phyloP scores from a whole-genome alignment of 2,113 vertebrate genomes.

The Lophius piscatorius region DNA sequence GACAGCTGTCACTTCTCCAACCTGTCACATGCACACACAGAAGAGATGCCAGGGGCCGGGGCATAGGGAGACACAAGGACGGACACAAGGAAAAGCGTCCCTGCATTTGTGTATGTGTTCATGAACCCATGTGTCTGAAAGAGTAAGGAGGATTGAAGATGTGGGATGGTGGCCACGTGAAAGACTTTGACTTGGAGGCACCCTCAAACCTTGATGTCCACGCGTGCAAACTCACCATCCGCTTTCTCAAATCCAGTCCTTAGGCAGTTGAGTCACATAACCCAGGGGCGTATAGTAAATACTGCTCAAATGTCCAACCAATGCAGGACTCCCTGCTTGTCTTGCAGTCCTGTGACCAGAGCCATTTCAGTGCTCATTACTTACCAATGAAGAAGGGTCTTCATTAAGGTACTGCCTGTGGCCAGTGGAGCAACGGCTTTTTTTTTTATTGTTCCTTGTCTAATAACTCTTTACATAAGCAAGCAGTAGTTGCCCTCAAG shows the following conservation, averaged over 20 bases:
- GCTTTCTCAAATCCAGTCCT: slow-evolving; percentile 59
- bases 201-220: slow-evolving; percentile 59
- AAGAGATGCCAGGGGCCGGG: slow-evolving; percentile 70
- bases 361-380: slow-evolving; percentile 72
- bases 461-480: slow-evolving; percentile 65
- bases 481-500: slow-evolving; percentile 59
- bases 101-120: slow-evolving; percentile 1
- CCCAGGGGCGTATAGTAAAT: slow-evolving; percentile 62
- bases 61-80: slow-evolving; percentile 66
- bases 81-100: slow-evolving; percentile 50
- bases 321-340: slow-evolving; percentile 52
- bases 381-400: slow-evolving; percentile 64
- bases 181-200: slow-evolving; percentile 68
- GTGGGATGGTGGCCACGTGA: slow-evolving; percentile 56
- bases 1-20: slow-evolving; percentile 82
- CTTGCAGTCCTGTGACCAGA: slow-evolving; percentile 43
- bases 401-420: slow-evolving; percentile 72
- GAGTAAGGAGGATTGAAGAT: slow-evolving; percentile 44
- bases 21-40: slow-evolving; percentile 71
- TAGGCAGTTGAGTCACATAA: slow-evolving; percentile 66
- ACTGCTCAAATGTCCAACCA: slow-evolving; percentile 55
- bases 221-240: slow-evolving; percentile 24
- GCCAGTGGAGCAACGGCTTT: slow-evolving; percentile 56
- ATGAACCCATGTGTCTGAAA: slow-evolving; percentile 42
- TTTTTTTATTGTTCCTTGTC: slow-evolving; percentile 59